These are phyloP conservation scores for Ptilodon capucinus DNA, from an alignment of 2,888 invertebrate species.

Conservation along the genomic window DNA sequence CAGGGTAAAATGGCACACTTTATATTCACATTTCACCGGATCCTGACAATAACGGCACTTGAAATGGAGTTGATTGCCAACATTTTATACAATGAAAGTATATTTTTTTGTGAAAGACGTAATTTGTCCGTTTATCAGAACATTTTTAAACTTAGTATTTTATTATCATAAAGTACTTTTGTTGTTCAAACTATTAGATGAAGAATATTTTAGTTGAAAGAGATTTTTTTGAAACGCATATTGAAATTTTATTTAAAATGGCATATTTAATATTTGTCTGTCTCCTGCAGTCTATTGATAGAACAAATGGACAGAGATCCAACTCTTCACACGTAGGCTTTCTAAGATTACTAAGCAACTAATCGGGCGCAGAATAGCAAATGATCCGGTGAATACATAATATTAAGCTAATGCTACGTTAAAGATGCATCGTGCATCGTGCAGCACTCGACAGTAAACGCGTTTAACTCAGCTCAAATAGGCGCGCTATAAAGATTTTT, in stretches of 20 bases:
- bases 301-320: background rate
- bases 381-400: slow-evolving; percentile 1
- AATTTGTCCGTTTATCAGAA: background rate
- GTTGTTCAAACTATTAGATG: no score
- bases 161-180: no score
- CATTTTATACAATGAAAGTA: slow-evolving; percentile 1
- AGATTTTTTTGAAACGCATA: no score
- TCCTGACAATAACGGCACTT: slow-evolving; percentile 5
- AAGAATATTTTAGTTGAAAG: no score
- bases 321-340: slow-evolving; percentile 1
- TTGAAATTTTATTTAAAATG: no score
- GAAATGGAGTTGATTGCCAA: slow-evolving; percentile 10
- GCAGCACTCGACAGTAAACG: slow-evolving; percentile 28
- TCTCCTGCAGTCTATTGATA: slow-evolving; percentile 1
- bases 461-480: no score
- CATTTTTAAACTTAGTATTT: background rate
- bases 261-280: no score
- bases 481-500: no score
- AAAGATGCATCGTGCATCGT: slow-evolving; percentile 23
- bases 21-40: slow-evolving; percentile 1
- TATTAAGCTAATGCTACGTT: slow-evolving; percentile 6
- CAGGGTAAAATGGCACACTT: background rate
- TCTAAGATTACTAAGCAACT: slow-evolving; percentile 2
- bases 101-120: background rate
- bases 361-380: slow-evolving; percentile 11